These are phyloP conservation scores for Phorcus lineatus DNA, from an alignment of 2,888 invertebrate species.

Conservation along the genomic window DNA sequence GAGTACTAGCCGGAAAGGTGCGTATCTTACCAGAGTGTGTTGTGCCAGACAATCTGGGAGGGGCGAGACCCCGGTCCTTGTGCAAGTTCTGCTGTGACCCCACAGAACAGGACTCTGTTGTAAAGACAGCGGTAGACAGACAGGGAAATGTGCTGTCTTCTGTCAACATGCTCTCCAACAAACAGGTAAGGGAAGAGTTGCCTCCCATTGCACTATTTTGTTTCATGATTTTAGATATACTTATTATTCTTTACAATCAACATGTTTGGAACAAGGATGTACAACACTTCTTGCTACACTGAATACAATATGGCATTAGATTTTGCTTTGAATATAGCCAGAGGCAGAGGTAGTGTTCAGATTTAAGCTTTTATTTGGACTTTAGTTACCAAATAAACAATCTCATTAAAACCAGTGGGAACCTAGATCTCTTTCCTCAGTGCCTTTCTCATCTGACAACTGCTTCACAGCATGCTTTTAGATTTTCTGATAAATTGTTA, in stretches of 20 bases:
- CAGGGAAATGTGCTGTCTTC: conserved; percentile 58
- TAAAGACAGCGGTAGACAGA: conserved; percentile 66
- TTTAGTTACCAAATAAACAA: too few relatives aligned
- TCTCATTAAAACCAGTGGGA: too few relatives aligned
- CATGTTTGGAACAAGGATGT: neutral
- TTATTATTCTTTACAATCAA: neutral
- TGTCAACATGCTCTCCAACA: conserved; percentile 51
- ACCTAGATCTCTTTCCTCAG: too few relatives aligned
- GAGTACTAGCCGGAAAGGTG: conserved; percentile 80
- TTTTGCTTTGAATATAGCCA: too few relatives aligned
- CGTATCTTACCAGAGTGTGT: conserved; percentile 83
- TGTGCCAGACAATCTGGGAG: conserved; percentile 79
- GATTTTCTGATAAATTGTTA: too few relatives aligned
- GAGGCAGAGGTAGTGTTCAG: too few relatives aligned
- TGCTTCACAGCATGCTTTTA: too few relatives aligned
- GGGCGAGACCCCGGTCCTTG: conserved; percentile 71
- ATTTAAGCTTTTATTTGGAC: too few relatives aligned
- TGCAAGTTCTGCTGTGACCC: conserved; percentile 55
- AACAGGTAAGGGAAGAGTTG: conserved; percentile 40
- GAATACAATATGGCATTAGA: too few relatives aligned
- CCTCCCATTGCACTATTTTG: too few relatives aligned
- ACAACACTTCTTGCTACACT: too few relatives aligned
- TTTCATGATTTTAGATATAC: neutral
- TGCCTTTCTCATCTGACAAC: too few relatives aligned
- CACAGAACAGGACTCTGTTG: conserved; percentile 44